Evolutionary conservation across 2,888 invertebrate species (phyloP).

Genomic region (Argyresthia goedartella): DNA sequence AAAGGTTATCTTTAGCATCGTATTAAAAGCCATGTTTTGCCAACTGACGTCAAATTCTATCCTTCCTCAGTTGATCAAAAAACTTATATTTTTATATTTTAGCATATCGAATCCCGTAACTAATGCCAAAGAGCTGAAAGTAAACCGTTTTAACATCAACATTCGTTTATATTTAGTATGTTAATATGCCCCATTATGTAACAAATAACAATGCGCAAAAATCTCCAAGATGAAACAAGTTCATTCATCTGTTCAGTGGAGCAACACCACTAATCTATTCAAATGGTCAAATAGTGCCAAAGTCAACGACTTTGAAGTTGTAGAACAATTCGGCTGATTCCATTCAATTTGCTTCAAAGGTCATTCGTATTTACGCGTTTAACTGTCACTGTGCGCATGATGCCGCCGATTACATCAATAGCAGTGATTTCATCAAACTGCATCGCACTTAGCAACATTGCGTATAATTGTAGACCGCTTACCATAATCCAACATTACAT

Average conservation of each 20-base stretch:
- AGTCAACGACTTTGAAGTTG: slow-evolving; percentile 29
- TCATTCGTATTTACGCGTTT: background rate
- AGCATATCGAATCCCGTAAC: too few species aligned
- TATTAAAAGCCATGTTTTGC: too few species aligned
- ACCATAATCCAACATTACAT: background rate
- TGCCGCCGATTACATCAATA: background rate
- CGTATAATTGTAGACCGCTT: background rate
- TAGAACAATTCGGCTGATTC: slow-evolving; percentile 25
- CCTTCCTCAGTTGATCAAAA: too few species aligned
- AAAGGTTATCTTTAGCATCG: too few species aligned
- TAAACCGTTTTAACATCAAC: too few species aligned
- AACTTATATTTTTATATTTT: too few species aligned
- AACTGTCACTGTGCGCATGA: background rate
- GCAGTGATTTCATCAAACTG: background rate
- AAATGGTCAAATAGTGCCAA: slow-evolving; percentile 9
- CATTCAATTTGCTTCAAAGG: slow-evolving; percentile 17
- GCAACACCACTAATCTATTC: slow-evolving; percentile 17
- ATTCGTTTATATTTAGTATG: too few species aligned
- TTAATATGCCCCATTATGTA: too few species aligned
- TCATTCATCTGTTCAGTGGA: slow-evolving; percentile 3
- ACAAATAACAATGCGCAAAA: too few species aligned
- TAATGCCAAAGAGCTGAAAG: too few species aligned
- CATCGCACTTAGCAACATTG: background rate
- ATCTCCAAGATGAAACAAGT: background rate
- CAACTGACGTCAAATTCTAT: too few species aligned